phyloP scores from a whole-genome alignment of 2,888 invertebrate genomes.

The Auanema freiburgensis region DNA sequence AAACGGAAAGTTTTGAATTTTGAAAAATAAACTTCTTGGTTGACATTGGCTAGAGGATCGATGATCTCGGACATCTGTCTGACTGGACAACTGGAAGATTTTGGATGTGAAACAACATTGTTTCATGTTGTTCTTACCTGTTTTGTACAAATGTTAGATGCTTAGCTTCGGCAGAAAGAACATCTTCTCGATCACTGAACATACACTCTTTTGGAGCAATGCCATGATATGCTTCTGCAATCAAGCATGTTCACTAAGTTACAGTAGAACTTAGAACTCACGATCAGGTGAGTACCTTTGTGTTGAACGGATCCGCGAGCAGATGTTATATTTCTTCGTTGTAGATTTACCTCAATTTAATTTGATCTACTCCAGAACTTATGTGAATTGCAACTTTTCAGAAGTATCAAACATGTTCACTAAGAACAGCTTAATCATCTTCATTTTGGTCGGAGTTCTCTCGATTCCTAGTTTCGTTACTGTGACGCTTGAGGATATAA shows the following conservation, averaged over 20 bases:
- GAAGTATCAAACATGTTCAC: no score
- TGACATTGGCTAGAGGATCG: conserved; percentile 51
- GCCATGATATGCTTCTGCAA: conserved; percentile 54
- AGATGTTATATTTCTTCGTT: no score
- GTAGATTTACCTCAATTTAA: no score
- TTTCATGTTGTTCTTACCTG: conserved; percentile 43
- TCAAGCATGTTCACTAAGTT: no score
- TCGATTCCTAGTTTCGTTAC: no score
- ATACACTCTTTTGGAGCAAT: conserved; percentile 55
- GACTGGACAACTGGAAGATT: conserved; percentile 55
- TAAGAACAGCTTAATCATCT: no score
- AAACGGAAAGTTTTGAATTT: conserved; percentile 59
- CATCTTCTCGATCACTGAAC: conserved; percentile 54
- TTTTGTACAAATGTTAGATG: conserved; percentile 54
- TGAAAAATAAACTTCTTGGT: conserved; percentile 56
- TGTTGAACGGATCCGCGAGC: no score
- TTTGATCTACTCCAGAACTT: no score
- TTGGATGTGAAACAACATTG: no score
- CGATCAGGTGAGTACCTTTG: conserved; percentile 52
- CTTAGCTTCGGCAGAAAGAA: conserved; percentile 43
- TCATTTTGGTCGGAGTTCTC: no score
- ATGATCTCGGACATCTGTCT: conserved; percentile 47
- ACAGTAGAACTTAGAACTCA: conserved; percentile 21
- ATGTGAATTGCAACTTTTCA: no score
- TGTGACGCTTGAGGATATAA: no score